Conservation (phyloP, 2,113 vertebrate species). For the Eurypyga helias region DNA sequence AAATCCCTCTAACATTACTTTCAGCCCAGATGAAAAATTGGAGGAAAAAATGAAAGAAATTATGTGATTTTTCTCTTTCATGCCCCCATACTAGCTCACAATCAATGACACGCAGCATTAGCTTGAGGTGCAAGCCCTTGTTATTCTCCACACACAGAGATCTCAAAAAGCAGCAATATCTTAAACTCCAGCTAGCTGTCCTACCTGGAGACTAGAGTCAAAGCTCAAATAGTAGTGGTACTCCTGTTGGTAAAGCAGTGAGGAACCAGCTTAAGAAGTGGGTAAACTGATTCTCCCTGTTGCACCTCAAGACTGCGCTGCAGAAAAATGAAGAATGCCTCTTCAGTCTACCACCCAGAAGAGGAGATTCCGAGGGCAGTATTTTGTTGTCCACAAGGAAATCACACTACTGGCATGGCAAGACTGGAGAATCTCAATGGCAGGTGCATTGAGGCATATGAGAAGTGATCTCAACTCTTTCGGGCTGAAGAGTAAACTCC, state of each 20-base stretch:
- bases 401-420: not conserved
- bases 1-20: not conserved
- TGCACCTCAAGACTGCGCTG: not conserved
- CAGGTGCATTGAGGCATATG: not conserved
- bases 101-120: not conserved
- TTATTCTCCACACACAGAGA: not conserved
- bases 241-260: not conserved
- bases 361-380: not conserved
- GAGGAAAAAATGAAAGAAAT: not conserved
- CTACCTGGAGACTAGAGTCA: accelerated
- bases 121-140: not conserved
- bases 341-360: not conserved
- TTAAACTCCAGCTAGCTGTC: not conserved
- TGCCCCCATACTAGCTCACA: not conserved
- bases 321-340: not conserved
- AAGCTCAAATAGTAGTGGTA: not conserved
- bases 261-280: not conserved
- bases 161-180: not conserved
- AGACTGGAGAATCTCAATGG: not conserved
- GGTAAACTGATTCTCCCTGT: not conserved
- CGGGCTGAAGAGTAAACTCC: not conserved
- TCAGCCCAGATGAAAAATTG: not conserved
- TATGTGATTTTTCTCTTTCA: not conserved
- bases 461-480: not conserved
- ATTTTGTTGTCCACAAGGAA: not conserved